Base-by-base conservation (phyloP, 2,113 vertebrate genomes). In the Mixornis gularis region DNA sequence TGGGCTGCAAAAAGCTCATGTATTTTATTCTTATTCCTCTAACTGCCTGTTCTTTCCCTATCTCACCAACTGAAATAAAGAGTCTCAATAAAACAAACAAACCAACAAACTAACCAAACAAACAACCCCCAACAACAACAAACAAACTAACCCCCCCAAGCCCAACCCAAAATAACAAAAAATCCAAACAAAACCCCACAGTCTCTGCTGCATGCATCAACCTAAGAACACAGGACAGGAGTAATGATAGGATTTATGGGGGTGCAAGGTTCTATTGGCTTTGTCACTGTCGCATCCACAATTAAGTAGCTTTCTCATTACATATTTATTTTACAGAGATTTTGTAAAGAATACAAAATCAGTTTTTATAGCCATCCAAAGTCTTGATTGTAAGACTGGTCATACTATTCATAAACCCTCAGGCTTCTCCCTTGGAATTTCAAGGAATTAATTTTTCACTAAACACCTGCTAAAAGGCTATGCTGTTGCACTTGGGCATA, bases 381-480 rank as follows among this genome's bases (percentile, higher is more conserved):
- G 93, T 96, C 95, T 93, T 95, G 96, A 97, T 96, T 96, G 91
- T 97, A 97, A 97, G 95, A 97, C 89, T 94, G 96, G 96, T 96
- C 93, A 95, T 93, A 97, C 83, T 94, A 92, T 94, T 92, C 94
- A 96, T 93, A 97, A 97, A 96, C 92, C 96, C 96, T 93, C 91
- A 96, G 95, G 94, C 79, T 96, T 97, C 94, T 97, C 97, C 97
- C 96, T 97, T 96, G 96, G 96, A 97, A 91, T 96, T 97, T 96
- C 78, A 93, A 96, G 91, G 95, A 97, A 98, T 98, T 97, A 97
- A 97, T 98, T 97, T 97, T 97, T 97, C 94, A 97, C 96, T 96
- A 97, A 97, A 96, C 94, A 96, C 94, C 94, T 96, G 97, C 93
- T 94, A 96, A 96, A 96, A 95, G 94, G 93, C 95, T 95, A 79